Evolutionary conservation across 1,140 invertebrate species (phyloP).

Genomic region (Drosophila gunungcola): DNA sequence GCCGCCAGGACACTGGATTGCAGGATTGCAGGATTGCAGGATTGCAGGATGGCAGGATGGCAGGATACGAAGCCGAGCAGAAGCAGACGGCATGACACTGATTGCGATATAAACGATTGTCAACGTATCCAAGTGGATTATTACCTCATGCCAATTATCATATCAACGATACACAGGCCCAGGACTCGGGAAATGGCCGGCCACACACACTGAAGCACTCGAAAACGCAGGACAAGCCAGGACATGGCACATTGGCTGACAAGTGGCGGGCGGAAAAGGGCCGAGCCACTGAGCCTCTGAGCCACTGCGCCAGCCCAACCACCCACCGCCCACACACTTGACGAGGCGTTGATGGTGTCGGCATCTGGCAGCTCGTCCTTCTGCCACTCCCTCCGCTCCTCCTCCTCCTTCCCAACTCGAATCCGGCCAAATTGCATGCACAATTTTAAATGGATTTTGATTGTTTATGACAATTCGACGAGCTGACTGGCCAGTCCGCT

Average conservation of each 20-base stretch:
- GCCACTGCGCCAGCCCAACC: conserved; percentile 4
- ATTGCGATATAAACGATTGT: conserved; percentile 84
- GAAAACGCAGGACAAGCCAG: conserved; percentile 35
- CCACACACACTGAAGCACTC: conserved; percentile 8
- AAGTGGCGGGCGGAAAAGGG: conserved; percentile 51
- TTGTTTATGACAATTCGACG: conserved; percentile 80
- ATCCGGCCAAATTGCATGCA: conserved; percentile 74
- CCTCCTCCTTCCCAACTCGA: neutral
- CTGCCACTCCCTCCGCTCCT: conserved; percentile 1
- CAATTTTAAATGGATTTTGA: conserved; percentile 83
- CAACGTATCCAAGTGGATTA: conserved; percentile 83
- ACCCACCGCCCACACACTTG: conserved; percentile 53
- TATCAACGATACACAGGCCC: conserved; percentile 77
- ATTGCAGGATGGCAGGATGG: conserved; percentile 28
- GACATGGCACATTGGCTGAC: conserved; percentile 60
- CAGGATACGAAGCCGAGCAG: conserved; percentile 42
- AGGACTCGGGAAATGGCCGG: conserved; percentile 36
- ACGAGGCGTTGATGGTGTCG: conserved; percentile 61
- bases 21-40: conserved; percentile 32
- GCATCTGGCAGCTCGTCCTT: conserved; percentile 45
- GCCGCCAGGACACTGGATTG: conserved; percentile 55
- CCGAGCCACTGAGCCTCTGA: conserved; percentile 52
- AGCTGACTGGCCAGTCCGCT: conserved; percentile 71
- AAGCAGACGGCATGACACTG: conserved; percentile 77
- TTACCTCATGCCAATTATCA: conserved; percentile 83